Evolutionary conservation across 1,140 invertebrate genomes (phyloP).

Genomic region (Panagrolaimus sp.): DNA sequence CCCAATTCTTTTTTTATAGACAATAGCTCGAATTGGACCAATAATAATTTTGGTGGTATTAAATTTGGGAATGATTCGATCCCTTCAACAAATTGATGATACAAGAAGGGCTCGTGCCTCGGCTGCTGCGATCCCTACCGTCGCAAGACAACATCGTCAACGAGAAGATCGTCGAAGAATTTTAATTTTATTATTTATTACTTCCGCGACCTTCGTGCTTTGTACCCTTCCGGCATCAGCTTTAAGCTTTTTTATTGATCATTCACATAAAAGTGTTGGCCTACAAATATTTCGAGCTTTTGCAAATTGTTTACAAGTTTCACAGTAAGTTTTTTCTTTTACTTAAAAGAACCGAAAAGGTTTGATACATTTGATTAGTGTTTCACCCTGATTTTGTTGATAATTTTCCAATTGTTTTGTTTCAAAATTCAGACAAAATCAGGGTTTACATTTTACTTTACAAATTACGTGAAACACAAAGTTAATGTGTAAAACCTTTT

Average conservation of each 20-base stretch:
- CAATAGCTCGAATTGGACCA: slow-evolving; percentile 49
- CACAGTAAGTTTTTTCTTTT: slow-evolving; percentile 34
- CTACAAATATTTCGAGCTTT: slow-evolving; percentile 54
- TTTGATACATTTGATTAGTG: no score
- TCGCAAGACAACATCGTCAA: slow-evolving; percentile 16
- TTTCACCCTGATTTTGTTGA: no score
- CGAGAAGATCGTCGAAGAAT: slow-evolving; percentile 44
- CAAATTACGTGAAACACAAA: not conserved
- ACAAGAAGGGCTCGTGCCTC: not conserved
- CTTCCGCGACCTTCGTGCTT: slow-evolving; percentile 52
- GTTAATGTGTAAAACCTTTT: not conserved
- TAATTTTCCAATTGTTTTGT: no score
- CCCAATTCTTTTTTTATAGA: slow-evolving; percentile 30
- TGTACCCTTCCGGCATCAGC: slow-evolving; percentile 48
- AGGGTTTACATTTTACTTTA: no score
- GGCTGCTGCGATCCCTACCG: not conserved
- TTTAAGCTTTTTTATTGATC: slow-evolving; percentile 38
- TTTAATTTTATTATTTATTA: slow-evolving; percentile 48
- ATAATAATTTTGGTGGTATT: slow-evolving; percentile 48
- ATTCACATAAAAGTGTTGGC: slow-evolving; percentile 25
- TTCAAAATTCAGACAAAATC: no score
- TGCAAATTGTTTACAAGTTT: slow-evolving; percentile 54
- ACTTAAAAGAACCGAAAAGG: slow-evolving; percentile 8
- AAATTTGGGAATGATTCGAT: slow-evolving; percentile 47
- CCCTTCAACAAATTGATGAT: slow-evolving; percentile 24